Evolutionary conservation across 2,888 invertebrate species (phyloP).

Genomic region (Drosophila neonasuta): DNA sequence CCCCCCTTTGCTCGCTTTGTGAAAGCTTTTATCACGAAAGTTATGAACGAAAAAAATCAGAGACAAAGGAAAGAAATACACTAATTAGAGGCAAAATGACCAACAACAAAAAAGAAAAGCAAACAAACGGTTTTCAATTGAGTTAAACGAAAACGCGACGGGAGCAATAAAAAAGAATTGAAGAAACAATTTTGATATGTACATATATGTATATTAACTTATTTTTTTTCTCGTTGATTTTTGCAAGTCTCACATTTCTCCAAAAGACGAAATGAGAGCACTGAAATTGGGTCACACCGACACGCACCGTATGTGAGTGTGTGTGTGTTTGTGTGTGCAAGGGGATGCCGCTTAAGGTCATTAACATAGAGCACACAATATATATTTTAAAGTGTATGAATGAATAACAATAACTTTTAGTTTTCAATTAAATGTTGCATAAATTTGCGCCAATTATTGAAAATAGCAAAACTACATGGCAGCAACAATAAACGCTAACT

Average conservation of each 20-base stretch:
- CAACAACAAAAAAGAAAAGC: too few relatives aligned
- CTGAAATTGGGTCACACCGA: conserved; percentile 41
- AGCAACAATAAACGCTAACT: conserved; percentile 11
- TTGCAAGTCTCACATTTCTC: conserved; percentile 21
- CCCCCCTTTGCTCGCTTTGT: neutral
- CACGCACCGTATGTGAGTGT: neutral
- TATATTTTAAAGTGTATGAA: neutral
- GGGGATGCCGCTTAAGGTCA: conserved; percentile 37
- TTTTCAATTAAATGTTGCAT: conserved; percentile 61
- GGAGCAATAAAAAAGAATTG: conserved; percentile 5
- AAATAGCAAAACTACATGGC: conserved; percentile 18
- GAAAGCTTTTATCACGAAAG: conserved; percentile 3
- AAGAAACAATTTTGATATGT: conserved; percentile 1
- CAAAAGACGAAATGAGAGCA: conserved; percentile 7
- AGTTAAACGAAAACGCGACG: conserved; percentile 1
- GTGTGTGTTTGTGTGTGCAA: conserved; percentile 17
- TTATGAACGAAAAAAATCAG: neutral
- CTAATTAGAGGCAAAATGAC: conserved; percentile 6
- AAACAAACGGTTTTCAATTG: conserved; percentile 4
- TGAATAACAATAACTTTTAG: conserved; percentile 34
- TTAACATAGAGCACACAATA: conserved; percentile 19
- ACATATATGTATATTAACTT: neutral
- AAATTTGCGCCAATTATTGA: conserved; percentile 60
- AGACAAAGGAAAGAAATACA: neutral
- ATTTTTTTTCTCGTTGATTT: neutral